Evolutionary conservation across 2,888 invertebrate genomes (phyloP).

Genomic region (Drosophila greeni): DNA sequence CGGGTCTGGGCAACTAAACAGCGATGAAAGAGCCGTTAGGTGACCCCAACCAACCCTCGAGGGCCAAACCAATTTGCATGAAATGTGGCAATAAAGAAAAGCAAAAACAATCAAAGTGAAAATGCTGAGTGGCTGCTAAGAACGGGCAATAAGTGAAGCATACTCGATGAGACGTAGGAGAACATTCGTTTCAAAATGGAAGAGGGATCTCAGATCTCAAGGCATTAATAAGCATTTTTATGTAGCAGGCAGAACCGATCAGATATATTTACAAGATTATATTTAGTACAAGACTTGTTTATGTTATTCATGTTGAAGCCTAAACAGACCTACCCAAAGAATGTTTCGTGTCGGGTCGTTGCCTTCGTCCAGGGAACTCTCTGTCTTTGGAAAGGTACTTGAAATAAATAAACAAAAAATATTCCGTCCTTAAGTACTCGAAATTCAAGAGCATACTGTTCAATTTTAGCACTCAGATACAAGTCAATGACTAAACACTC

Average conservation of each 20-base stretch:
- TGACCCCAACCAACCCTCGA: slow-evolving; percentile 40
- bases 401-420: slow-evolving; percentile 19
- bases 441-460: slow-evolving; percentile 19
- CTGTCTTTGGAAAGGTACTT: slow-evolving; percentile 8
- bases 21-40: slow-evolving; percentile 59
- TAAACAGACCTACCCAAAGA: slow-evolving; percentile 29
- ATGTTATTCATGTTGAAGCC: background rate
- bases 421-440: slow-evolving; percentile 10
- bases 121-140: slow-evolving; percentile 26
- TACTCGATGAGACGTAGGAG: slow-evolving; percentile 16
- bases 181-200: background rate
- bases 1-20: slow-evolving; percentile 25
- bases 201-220: slow-evolving; percentile 3
- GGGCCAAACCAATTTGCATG: slow-evolving; percentile 39
- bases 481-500: slow-evolving; percentile 19
- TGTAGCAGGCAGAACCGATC: background rate
- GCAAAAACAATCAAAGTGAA: slow-evolving; percentile 30
- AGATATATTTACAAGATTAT: slow-evolving; percentile 12
- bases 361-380: slow-evolving; percentile 30
- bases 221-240: slow-evolving; percentile 11
- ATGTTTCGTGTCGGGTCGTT: slow-evolving; percentile 39
- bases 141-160: slow-evolving; percentile 8
- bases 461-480: background rate
- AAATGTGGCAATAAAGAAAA: slow-evolving; percentile 41
- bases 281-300: slow-evolving; percentile 10